Evolutionary conservation across 2,797 vertebrate species (phyloP).

Genomic region (Oreochromis grahami): DNA sequence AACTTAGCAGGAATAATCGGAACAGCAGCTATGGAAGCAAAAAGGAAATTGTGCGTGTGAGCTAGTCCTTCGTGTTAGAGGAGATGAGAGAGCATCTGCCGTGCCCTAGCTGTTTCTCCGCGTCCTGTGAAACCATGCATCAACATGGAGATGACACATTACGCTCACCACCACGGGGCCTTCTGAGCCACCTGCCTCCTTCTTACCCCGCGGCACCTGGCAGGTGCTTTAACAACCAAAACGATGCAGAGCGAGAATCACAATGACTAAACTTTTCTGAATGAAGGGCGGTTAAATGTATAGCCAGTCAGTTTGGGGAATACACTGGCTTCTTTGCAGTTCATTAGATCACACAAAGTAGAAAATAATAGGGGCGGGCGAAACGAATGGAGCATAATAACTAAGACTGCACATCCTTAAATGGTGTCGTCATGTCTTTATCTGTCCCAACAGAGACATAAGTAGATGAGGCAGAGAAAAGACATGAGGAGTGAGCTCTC

Average conservation of each 20-base stretch:
- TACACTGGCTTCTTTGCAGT: not conserved
- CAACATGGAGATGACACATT: slow-evolving; percentile 54
- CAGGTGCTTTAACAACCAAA: slow-evolving; percentile 16
- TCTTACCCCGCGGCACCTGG: not conserved
- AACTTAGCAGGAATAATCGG: slow-evolving; percentile 17
- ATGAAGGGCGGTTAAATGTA: not conserved
- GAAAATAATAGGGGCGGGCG: not conserved
- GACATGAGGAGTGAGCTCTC: rapidly evolving
- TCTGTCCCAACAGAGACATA: not conserved
- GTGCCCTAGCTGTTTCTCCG: slow-evolving; percentile 1
- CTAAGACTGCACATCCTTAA: not conserved
- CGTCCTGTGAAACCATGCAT: slow-evolving; percentile 57
- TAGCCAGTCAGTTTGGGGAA: not conserved
- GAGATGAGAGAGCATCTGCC: slow-evolving; percentile 26
- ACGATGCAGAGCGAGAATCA: not conserved
- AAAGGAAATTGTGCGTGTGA: not conserved
- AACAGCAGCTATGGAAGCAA: not conserved
- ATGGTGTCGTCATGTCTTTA: not conserved
- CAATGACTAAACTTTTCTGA: not conserved
- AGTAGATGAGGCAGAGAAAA: not conserved
- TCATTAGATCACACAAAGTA: not conserved
- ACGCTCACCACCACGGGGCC: not conserved
- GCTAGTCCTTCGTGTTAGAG: not conserved
- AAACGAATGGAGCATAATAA: not conserved
- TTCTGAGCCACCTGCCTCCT: slow-evolving; percentile 21